phyloP scores from a whole-genome alignment of 2,888 invertebrate species.

The Venusia cambrica region DNA sequence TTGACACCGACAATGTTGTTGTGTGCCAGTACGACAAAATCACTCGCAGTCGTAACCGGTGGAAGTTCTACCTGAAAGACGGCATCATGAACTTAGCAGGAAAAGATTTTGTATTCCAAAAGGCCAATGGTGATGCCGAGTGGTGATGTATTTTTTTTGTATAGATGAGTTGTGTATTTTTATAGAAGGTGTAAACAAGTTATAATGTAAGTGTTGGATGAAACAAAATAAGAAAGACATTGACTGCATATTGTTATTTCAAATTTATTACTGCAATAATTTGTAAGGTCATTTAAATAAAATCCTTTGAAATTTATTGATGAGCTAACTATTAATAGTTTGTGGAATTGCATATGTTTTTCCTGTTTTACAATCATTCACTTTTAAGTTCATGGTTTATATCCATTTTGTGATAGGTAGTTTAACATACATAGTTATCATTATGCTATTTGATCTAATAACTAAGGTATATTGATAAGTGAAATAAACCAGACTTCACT shows the following conservation, averaged over 20 bases:
- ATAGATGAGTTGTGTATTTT: conserved; percentile 58
- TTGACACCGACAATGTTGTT: conserved; percentile 99
- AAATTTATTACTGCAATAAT: conserved; percentile 29
- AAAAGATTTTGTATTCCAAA: conserved; percentile 99
- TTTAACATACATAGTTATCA: no score
- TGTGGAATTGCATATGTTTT: no score
- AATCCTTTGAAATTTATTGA: no score
- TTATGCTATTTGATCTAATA: no score
- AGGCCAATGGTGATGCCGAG: conserved; percentile 99
- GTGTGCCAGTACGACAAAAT: conserved; percentile 99
- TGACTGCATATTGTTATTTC: conserved; percentile 40
- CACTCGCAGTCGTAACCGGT: conserved; percentile 98
- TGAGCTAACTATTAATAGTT: no score
- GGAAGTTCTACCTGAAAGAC: conserved; percentile 99
- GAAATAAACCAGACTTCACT: no score
- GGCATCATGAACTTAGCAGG: conserved; percentile 99
- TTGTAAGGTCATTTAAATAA: no score
- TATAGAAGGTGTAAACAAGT: conserved; percentile 55
- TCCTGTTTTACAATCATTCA: no score
- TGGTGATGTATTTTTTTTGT: conserved; percentile 85
- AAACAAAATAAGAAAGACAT: conserved; percentile 42
- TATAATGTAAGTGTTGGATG: conserved; percentile 49
- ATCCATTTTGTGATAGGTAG: no score
- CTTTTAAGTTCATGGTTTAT: no score
- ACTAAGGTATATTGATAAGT: no score